phyloP scores from a whole-genome alignment of 1,140 invertebrate genomes.

The Monomorium pharaonis region DNA sequence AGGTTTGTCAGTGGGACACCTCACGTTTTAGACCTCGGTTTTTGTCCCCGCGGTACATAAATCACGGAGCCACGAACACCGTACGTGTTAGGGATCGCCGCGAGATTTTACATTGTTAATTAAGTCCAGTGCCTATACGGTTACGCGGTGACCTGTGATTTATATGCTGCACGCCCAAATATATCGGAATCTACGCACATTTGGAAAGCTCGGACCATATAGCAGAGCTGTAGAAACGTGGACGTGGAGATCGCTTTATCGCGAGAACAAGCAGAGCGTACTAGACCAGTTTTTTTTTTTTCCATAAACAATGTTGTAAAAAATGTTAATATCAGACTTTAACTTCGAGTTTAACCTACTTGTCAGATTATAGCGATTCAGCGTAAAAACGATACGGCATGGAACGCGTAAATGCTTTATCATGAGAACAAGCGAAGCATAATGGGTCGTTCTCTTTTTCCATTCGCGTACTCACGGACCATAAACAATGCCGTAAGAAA shows the following conservation, averaged over 20 bases:
- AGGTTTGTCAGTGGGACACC: background rate
- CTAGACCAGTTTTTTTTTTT: background rate
- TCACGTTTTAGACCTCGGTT: background rate
- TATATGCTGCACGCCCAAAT: slow-evolving; percentile 17
- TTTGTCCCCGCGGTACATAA: slow-evolving; percentile 22
- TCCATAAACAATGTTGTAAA: background rate
- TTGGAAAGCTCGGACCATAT: background rate
- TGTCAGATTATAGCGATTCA: background rate
- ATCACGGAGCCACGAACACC: slow-evolving; percentile 2
- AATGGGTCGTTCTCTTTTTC: background rate
- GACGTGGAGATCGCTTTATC: background rate
- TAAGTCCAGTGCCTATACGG: slow-evolving; percentile 31
- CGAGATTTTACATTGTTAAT: slow-evolving; percentile 52
- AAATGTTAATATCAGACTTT: background rate
- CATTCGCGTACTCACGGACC: background rate
- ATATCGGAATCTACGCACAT: slow-evolving; percentile 12
- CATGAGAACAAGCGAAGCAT: background rate
- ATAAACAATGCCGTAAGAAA: background rate
- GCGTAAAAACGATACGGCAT: background rate
- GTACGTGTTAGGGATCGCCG: slow-evolving; percentile 16
- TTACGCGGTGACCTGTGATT: slow-evolving; percentile 32
- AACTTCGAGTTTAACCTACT: background rate
- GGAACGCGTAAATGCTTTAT: background rate
- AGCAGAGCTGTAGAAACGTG: background rate
- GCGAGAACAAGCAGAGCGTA: background rate